Evolutionary conservation across 2,888 invertebrate species (phyloP), one percentile per base, ranked within the genome.

Genomic region (Latrodectus elegans): DNA sequence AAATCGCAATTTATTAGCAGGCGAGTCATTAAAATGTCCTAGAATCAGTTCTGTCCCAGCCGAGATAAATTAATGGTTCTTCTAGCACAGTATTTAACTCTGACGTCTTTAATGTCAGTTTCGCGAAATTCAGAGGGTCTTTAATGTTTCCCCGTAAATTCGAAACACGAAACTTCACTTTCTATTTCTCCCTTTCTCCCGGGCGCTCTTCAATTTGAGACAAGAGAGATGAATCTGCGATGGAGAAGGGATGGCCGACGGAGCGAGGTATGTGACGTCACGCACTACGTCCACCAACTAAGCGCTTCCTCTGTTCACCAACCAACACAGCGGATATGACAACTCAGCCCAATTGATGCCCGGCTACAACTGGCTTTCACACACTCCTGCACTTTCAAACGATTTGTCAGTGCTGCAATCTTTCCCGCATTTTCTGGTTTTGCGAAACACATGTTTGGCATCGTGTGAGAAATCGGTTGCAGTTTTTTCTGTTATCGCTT

Each of bases 301-400:
- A 79, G 72, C 70, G 80, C 76, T 81, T 86, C 81, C 86, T 81
- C 81, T 81, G 71, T 80, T 80, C 81, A 26, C 81, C 74, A 84
- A 78, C 73, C 85, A 67, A 60, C 79, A 76, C 81, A 86, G 86
- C 86, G 86, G 86, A 86, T 86, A 81, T 86, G 86, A 86, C 80
- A 86, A 81, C 86, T 81, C 86, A 81, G 80, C 74, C 81, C 86
- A 86, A 86, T 86, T 86, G 81, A 86, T 86, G 86, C 78, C 78
- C 84, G 17, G 83, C 79, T 85, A 75, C 86, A 55, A 81, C 86
- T 86, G 76, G 80, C 81, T 76, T 86, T 86, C 86, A 80, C 86
- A 86, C 86, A 81, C 72, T 81, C 80, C 64, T 22, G 49, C 38
- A 26, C 26, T 51, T 17, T 60, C 65, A 76, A 60, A 77, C 77